These are phyloP conservation scores for Vespertilio murinus DNA, from an alignment of 2,797 vertebrate species.

Conservation along the genomic window DNA sequence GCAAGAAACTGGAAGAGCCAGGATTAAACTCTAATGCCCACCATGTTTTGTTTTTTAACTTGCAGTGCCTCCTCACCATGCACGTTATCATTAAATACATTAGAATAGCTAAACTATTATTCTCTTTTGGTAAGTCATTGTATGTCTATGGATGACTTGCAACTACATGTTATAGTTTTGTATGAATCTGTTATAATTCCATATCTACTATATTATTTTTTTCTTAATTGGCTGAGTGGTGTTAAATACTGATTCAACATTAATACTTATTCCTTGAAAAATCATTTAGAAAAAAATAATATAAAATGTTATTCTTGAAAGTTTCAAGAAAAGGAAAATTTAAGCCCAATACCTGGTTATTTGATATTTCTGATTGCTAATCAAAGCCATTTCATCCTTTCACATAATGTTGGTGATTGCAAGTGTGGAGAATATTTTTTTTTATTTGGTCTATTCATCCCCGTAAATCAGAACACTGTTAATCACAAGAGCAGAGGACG, in stretches of 20 bases:
- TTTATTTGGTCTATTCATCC: neutral
- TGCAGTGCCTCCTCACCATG: neutral
- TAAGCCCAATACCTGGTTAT: neutral
- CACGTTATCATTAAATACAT: neutral
- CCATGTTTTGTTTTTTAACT: neutral
- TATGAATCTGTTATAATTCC: neutral
- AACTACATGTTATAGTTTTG: neutral
- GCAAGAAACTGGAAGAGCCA: neutral
- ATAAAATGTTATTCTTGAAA: neutral
- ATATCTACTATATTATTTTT: neutral
- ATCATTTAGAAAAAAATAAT: neutral
- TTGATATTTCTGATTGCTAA: slow-evolving; percentile 30
- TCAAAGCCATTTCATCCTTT: slow-evolving; percentile 18
- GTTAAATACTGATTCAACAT: neutral
- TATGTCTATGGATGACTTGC: neutral
- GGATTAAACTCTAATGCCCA: neutral
- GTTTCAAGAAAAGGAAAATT: neutral
- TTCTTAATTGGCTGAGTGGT: neutral
- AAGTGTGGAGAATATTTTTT: neutral
- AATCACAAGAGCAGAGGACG: slow-evolving; percentile 25
- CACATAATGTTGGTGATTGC: neutral
- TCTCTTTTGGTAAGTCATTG: neutral
- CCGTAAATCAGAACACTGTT: slow-evolving; percentile 22
- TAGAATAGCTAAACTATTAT: neutral
- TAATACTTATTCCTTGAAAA: slow-evolving; percentile 33